Base-by-base conservation (phyloP, 1,140 invertebrate genomes). In the Polypedilum vanderplanki region DNA sequence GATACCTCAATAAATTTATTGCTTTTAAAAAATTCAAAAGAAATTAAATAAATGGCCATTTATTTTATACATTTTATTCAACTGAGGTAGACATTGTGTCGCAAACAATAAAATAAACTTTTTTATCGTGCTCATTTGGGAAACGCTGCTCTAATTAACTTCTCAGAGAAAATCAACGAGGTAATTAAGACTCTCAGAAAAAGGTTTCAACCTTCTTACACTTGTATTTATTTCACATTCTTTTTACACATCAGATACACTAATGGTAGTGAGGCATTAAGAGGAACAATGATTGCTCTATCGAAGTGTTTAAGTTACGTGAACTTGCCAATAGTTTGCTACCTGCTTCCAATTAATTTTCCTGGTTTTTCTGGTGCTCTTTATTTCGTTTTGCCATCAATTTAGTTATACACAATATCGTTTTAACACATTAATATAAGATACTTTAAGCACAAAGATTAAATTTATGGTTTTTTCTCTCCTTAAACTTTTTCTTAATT, bases 331-430 rank as follows among this genome's bases (percentile, higher is more conserved):
- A 15, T 57, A 57, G 46, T 57, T 57, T 57, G 65, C 18, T 70
- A 70, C 65, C 65, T 70, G 65, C 15, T 70, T 18, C 65, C 18
- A 70, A 70, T 70, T 70, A 70, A 70, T 70, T 70, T 70, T 70
- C 17, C 20, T 70, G 17, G 2, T 57, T 17, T 15, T 8, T 12
- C 46, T 57, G n/a, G n/a, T n/a, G n/a, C n/a, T n/a, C n/a, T 20
- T 67, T 17, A 67, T 1, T 57, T 57, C 46, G 12, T 20, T 57
- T 57, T 57, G n/a, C 46, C 17, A 70, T 70, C 65, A 70, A 70
- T 70, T 70, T 57, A 57, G n/a, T 57, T 20, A 18, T 70, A 20
- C 65, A 70, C 65, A 70, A 18, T 33, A 33, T 33, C 18, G 17
- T 10, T 22, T 8, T 1, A 18, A 70, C 20, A 70, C n/a, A 70